phyloP scores from a whole-genome alignment of 2,888 invertebrate species.

The Pandemis cinnamomeana region DNA sequence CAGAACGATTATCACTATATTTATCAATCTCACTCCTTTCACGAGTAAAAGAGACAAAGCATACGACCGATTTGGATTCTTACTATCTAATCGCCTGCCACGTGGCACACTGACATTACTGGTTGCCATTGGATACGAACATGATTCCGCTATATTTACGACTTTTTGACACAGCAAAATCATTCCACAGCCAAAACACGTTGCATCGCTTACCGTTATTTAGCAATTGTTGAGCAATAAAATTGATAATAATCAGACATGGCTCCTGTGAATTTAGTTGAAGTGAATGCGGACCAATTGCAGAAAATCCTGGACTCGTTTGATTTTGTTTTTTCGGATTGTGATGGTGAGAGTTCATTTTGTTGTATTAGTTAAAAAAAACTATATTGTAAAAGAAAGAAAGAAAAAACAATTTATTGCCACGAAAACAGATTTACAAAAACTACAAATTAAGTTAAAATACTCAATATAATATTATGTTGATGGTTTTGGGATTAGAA shows the following conservation, averaged over 20 bases:
- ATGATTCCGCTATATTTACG: background rate
- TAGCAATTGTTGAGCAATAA: background rate
- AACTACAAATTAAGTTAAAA: too few species aligned
- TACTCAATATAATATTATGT: too few species aligned
- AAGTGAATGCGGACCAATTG: constrained; percentile 72
- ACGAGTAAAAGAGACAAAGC: background rate
- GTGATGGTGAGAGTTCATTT: constrained; percentile 85
- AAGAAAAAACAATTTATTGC: too few species aligned
- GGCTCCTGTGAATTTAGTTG: constrained; percentile 70
- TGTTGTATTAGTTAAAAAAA: too few species aligned
- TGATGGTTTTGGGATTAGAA: too few species aligned
- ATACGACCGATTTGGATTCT: background rate
- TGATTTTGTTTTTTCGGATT: constrained; percentile 90
- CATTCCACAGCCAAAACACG: background rate
- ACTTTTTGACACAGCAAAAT: background rate
- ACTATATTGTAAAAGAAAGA: too few species aligned
- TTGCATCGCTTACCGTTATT: background rate
- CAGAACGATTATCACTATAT: background rate
- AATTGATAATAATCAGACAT: constrained; percentile 43
- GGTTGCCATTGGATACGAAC: constrained; percentile 4
- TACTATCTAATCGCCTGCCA: constrained; percentile 1
- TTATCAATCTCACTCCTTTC: background rate
- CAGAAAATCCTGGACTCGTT: constrained; percentile 85
- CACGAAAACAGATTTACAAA: too few species aligned
- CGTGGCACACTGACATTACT: background rate